A percentile compares a stretch with the other conserved stretches of the same genome.
Conservation (phyloP, 53 echinoderm and acorn worm genomes). For the Apostichopus leukothele region DNA sequence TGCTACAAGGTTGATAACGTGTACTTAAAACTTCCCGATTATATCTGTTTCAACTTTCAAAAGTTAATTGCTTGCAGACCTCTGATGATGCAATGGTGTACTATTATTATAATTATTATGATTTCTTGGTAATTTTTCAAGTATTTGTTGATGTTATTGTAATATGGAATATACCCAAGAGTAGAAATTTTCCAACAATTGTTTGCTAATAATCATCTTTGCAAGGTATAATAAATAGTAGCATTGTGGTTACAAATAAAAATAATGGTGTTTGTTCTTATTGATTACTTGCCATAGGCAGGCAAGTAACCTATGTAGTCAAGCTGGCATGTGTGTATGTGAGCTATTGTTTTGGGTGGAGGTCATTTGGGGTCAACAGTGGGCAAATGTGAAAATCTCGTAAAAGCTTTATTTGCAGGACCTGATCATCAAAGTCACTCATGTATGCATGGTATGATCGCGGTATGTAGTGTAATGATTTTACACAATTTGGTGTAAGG, state of each 20-base stretch:
- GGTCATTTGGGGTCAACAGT: too few species aligned
- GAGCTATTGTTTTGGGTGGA: too few species aligned
- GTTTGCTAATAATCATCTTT: conserved; percentile 38
- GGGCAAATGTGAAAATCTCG: too few species aligned
- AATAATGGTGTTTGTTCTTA: background rate
- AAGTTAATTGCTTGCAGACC: background rate
- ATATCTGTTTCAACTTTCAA: background rate
- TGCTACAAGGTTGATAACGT: background rate
- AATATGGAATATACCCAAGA: background rate
- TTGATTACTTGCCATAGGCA: background rate
- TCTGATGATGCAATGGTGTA: background rate
- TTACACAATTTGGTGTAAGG: too few species aligned
- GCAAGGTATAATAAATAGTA: conserved; percentile 41
- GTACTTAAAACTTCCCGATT: background rate
- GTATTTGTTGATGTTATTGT: conserved; percentile 10
- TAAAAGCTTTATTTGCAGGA: too few species aligned
- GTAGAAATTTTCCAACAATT: background rate
- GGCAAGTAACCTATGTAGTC: too few species aligned
- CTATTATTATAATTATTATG: background rate
- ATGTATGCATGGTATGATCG: too few species aligned
- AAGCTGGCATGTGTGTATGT: too few species aligned
- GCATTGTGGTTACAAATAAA: conserved; percentile 30
- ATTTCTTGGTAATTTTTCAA: conserved; percentile 6
- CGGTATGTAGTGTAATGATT: too few species aligned
- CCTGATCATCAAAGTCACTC: too few species aligned